These are phyloP conservation scores for Fregetta grallaria DNA, from an alignment of 2,113 vertebrate genomes.

Conservation along the genomic window DNA sequence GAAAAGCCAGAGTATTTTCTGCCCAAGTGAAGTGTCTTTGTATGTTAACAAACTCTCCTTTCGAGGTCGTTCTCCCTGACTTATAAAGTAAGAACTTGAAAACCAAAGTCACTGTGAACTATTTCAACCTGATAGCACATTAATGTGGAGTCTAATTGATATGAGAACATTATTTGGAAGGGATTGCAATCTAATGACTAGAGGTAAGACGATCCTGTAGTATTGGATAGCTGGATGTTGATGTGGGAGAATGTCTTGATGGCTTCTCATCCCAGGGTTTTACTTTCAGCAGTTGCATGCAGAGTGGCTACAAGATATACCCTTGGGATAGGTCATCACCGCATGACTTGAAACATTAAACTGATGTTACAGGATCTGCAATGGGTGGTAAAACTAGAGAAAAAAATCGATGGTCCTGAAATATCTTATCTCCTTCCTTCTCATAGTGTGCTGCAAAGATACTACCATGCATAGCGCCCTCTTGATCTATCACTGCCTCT, in stretches of 20 bases:
- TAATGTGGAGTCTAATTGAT: background rate
- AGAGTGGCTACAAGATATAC: background rate
- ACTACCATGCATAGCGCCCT: background rate
- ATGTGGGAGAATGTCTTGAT: background rate
- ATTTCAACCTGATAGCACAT: background rate
- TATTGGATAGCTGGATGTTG: background rate
- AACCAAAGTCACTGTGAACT: background rate
- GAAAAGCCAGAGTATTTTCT: background rate
- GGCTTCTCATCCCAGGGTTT: background rate
- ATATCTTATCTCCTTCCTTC: background rate
- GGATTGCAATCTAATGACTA: background rate
- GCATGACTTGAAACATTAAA: background rate
- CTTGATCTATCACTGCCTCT: background rate
- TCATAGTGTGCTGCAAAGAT: background rate
- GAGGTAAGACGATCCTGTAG: background rate
- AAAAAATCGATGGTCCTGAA: background rate
- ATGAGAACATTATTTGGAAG: background rate
- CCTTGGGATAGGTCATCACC: background rate
- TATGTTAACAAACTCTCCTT: background rate
- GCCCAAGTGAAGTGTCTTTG: background rate
- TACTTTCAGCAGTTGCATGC: background rate
- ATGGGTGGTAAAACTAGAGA: background rate
- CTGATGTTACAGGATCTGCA: background rate
- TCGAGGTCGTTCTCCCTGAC: fast-evolving
- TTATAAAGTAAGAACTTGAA: background rate